These are phyloP conservation scores for Schizotus pectinicornis DNA, from an alignment of 2,888 invertebrate genomes.

Conservation along the genomic window DNA sequence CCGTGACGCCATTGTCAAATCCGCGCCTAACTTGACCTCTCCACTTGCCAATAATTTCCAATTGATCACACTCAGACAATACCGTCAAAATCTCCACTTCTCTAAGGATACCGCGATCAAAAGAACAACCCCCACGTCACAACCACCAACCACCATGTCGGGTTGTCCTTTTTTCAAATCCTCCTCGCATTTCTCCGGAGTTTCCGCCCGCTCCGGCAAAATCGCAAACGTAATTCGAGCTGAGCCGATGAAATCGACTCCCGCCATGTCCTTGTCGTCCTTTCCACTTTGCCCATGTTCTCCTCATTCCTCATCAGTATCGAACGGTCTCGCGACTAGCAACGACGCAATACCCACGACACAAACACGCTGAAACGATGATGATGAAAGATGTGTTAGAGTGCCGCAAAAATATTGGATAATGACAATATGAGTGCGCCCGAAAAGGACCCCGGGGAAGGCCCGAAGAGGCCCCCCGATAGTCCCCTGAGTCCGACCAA, in stretches of 20 bases:
- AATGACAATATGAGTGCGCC: slow-evolving; percentile 44
- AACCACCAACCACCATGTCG: not conserved
- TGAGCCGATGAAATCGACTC: slow-evolving; percentile 40
- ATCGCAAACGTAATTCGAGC: slow-evolving; percentile 25
- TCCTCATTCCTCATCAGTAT: slow-evolving; percentile 49
- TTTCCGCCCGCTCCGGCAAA: not conserved
- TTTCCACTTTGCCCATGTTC: slow-evolving; percentile 36
- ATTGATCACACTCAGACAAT: too few relatives aligned
- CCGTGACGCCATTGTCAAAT: not conserved
- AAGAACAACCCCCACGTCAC: not conserved
- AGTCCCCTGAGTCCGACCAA: slow-evolving; percentile 54
- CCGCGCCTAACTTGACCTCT: not conserved
- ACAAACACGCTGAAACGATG: not conserved
- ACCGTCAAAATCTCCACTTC: not conserved
- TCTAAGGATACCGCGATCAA: not conserved
- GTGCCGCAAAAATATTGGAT: slow-evolving; percentile 9
- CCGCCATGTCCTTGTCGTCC: slow-evolving; percentile 37
- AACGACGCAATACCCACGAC: slow-evolving; percentile 26
- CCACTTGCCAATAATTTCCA: not conserved
- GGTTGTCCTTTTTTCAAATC: not conserved
- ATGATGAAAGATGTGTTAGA: slow-evolving; percentile 28
- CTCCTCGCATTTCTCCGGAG: not conserved
- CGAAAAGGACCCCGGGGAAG: slow-evolving; percentile 40
- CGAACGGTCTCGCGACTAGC: slow-evolving; percentile 51
- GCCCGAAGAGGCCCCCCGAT: slow-evolving; percentile 46